These are phyloP conservation scores for Xenentodon cancila DNA, from an alignment of 2,797 vertebrate species.

Conservation along the genomic window DNA sequence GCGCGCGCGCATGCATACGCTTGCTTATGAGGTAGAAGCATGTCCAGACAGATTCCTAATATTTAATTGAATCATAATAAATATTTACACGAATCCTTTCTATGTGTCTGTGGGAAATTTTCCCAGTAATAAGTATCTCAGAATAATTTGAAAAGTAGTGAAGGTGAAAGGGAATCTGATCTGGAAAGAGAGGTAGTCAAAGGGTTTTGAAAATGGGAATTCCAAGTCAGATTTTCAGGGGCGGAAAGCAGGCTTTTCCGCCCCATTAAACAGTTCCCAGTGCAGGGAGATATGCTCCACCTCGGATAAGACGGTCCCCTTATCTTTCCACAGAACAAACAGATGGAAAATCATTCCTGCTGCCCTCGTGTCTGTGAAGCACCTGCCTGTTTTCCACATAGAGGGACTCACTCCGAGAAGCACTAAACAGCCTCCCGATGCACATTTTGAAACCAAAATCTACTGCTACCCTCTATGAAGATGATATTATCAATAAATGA, in stretches of 20 bases:
- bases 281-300: conserved; percentile 65
- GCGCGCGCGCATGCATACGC: not conserved
- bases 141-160: conserved; percentile 7
- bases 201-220: conserved; percentile 58
- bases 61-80: conserved; percentile 48
- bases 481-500: conserved; percentile 66
- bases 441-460: conserved; percentile 68
- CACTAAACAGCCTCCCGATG: conserved; percentile 64
- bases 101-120: conserved; percentile 13
- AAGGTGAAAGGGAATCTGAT: conserved; percentile 21
- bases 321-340: conserved; percentile 65
- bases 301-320: conserved; percentile 63
- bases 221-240: conserved; percentile 54
- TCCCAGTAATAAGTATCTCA: conserved; percentile 8
- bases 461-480: conserved; percentile 49
- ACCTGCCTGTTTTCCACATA: conserved; percentile 73
- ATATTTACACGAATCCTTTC: conserved; percentile 27
- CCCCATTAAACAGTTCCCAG: conserved; percentile 72
- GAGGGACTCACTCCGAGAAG: conserved; percentile 60
- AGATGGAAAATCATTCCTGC: conserved; percentile 77
- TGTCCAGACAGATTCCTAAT: conserved; percentile 39
- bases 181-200: conserved; percentile 52
- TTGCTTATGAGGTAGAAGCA: conserved; percentile 13
- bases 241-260: conserved; percentile 70
- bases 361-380: conserved; percentile 65